Percentiles rank a stretch among this genome's conserved stretches.
Conservation (phyloP, 2,113 vertebrate genomes). For the Saguinus midas region DNA sequence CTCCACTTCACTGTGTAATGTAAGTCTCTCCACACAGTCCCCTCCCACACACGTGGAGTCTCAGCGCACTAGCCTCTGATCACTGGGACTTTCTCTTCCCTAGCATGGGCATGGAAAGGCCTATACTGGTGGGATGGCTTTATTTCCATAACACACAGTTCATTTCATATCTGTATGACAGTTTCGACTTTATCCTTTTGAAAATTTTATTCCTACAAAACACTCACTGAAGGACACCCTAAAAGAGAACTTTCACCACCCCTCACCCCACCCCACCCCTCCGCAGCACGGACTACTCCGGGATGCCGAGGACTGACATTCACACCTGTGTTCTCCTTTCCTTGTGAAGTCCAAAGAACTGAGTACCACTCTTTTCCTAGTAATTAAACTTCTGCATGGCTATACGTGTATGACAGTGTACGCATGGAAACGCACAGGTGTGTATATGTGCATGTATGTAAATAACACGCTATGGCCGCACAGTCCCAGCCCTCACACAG, state of each 20-base stretch:
- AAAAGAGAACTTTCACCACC: neutral
- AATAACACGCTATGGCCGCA: neutral
- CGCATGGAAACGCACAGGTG: neutral
- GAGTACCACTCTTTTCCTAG: neutral
- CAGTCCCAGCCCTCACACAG: neutral
- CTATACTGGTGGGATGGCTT: neutral
- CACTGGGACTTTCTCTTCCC: neutral
- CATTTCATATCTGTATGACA: neutral
- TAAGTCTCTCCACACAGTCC: neutral
- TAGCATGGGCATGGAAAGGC: neutral
- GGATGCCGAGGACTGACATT: neutral
- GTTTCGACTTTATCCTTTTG: neutral
- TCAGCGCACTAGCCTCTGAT: neutral
- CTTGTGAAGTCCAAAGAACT: neutral
- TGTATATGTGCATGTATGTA: neutral
- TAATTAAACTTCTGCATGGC: neutral
- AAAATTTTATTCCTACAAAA: neutral
- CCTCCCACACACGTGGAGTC: neutral
- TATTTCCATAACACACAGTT: neutral
- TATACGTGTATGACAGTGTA: too few species aligned
- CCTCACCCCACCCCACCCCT: too few species aligned
- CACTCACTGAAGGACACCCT: neutral
- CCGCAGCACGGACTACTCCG: fast-evolving
- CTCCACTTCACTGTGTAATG: neutral
- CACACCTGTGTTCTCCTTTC: neutral